A percentile compares a stretch with the other conserved stretches of the same genome.
Evolutionary conservation across 2,797 vertebrate species (phyloP).

Genomic region (Sciurus carolinensis): DNA sequence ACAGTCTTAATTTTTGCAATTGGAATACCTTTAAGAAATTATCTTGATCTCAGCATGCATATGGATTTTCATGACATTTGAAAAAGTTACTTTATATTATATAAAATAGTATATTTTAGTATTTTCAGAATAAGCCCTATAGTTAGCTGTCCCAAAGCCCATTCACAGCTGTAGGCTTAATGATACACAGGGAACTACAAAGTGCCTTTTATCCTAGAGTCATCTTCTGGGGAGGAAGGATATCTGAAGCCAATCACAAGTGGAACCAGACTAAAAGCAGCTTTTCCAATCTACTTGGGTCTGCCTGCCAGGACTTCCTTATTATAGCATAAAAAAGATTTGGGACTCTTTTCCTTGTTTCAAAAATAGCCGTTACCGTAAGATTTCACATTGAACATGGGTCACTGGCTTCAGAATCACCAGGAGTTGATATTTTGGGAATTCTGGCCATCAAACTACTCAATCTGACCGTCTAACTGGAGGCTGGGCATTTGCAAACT

Average conservation of each 20-base stretch:
- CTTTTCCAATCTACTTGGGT: background rate
- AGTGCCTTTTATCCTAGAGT: background rate
- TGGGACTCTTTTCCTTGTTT: background rate
- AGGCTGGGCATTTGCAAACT: background rate
- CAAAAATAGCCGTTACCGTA: background rate
- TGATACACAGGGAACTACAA: background rate
- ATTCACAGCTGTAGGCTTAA: background rate
- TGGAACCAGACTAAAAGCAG: background rate
- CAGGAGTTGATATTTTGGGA: background rate
- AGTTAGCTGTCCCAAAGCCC: background rate
- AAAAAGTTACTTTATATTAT: background rate
- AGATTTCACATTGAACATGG: background rate
- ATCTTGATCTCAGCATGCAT: conserved; percentile 19
- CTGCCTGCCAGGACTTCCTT: background rate
- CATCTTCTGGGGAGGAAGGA: background rate
- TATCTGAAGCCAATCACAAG: background rate
- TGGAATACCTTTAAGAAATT: background rate
- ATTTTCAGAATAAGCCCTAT: background rate
- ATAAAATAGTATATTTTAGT: background rate
- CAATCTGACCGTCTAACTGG: background rate
- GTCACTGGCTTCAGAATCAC: background rate
- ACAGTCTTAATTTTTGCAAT: background rate
- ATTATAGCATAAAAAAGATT: background rate
- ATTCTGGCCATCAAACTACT: background rate
- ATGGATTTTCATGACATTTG: background rate